Evolutionary conservation across 2,888 invertebrate genomes (phyloP), one percentile per base, ranked within the genome.

Genomic region (Tetramorium bicarinatum): DNA sequence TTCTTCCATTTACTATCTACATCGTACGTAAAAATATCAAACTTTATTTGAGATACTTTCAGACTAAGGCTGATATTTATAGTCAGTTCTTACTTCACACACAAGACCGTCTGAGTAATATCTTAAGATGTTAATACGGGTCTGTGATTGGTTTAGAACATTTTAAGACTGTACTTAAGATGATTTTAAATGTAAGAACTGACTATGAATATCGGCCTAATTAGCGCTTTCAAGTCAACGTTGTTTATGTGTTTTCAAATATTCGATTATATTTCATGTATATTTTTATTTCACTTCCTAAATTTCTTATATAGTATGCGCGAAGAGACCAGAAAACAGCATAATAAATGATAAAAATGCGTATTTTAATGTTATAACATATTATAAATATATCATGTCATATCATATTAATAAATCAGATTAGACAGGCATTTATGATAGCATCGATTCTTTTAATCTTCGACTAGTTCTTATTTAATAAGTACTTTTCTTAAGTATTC

Each of bases 1-100:
- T 67, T 66, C 59, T 47, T 41, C 47, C 59, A 11, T 47, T 47
- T 44, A 15, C 21, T 21, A 59, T 29, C 18, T 64, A 34, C 29
- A 13, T 44, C 18, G 47, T 61, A 61, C 44, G 41, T 25, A 76
- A 64, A 18, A 52, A 76, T 41, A 75, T 18, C 15, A 47, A 62
- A 49, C 15, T 61, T 9, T 47, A 34, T 0, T 41, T n/a, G 18
- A 49, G n/a, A 52, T 1, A 34, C 29, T n/a, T 52, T 52, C 3
- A 67, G 29, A 47, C 41, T 41, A 9, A 34, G 0, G 29, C 29
- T 4, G 29, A 34, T 34, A 34, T 34, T 34, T 34, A 34, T 34
- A 34, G 0, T 34, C 29, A 34, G 29, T 34, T 34, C 4, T 34
- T 34, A 34, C 0, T 34, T 34, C 29, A n/a, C n/a, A n/a, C n/a